A percentile compares a stretch with the other conserved stretches of the same genome.
Conservation (phyloP, 2,797 vertebrate genomes). For the Thripadectes ignobilis region DNA sequence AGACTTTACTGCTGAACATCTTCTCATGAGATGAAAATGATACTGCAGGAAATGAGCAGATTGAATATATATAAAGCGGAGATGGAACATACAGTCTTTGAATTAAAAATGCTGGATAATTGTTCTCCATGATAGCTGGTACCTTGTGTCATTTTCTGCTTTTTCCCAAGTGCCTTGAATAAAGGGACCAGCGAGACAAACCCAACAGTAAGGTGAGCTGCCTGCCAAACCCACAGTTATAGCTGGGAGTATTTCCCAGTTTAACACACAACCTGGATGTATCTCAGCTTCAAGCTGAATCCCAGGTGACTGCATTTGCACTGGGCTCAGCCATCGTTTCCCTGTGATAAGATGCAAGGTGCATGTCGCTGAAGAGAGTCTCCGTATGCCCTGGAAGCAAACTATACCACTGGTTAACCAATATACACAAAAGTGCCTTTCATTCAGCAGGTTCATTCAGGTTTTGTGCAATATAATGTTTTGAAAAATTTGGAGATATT, state of each 20-base stretch:
- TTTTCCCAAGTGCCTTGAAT: neutral
- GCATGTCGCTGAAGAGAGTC: rapidly evolving
- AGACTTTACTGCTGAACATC: neutral
- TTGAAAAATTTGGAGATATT: neutral
- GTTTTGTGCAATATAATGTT: neutral
- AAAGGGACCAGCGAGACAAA: neutral
- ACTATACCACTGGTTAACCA: rapidly evolving
- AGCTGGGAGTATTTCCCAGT: neutral
- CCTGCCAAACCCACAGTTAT: neutral
- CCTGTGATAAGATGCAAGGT: neutral
- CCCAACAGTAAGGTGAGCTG: neutral
- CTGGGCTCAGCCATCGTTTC: rapidly evolving
- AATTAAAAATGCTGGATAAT: neutral
- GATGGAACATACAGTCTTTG: neutral
- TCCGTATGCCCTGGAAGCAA: neutral
- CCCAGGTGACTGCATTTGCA: neutral
- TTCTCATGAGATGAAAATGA: neutral
- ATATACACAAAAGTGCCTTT: neutral
- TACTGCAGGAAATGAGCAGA: neutral
- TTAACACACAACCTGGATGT: neutral
- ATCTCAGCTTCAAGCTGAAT: neutral
- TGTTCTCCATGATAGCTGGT: neutral
- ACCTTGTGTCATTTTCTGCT: neutral
- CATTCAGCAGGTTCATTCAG: neutral
- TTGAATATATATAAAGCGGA: neutral